Percentiles rank a stretch among this genome's conserved stretches.
phyloP scores from a whole-genome alignment of 2,797 vertebrate genomes.

The Arnoldichthys spilopterus region DNA sequence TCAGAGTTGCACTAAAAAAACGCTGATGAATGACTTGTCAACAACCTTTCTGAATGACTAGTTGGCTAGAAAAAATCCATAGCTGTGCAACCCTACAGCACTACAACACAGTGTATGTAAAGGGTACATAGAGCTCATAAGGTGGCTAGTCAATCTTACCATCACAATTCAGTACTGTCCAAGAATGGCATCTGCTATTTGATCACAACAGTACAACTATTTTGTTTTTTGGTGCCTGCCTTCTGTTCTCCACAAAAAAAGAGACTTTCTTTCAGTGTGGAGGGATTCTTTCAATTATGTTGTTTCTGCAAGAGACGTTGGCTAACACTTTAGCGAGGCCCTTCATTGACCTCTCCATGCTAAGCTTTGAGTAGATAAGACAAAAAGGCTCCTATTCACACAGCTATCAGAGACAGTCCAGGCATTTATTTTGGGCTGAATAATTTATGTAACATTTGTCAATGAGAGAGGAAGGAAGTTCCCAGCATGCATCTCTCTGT shows the following conservation, averaged over 20 bases:
- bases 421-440: conserved; percentile 56
- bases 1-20: too few relatives aligned
- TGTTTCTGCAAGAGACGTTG: conserved; percentile 46
- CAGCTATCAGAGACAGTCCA: conserved; percentile 48
- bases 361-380: conserved; percentile 49
- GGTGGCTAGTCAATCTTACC: too few relatives aligned
- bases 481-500: background rate
- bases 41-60: too few relatives aligned
- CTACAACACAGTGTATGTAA: too few relatives aligned
- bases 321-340: conserved; percentile 9
- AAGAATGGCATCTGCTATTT: too few relatives aligned
- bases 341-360: conserved; percentile 37
- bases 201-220: background rate
- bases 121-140: too few relatives aligned
- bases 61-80: too few relatives aligned
- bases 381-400: conserved; percentile 47
- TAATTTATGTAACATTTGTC: conserved; percentile 63
- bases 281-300: conserved; percentile 20
- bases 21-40: too few relatives aligned
- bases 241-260: conserved; percentile 44
- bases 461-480: conserved; percentile 56
- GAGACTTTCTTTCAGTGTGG: conserved; percentile 23
- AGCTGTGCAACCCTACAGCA: too few relatives aligned
- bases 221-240: background rate
- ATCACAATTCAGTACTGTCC: too few relatives aligned